Percentiles rank a stretch among this genome's conserved stretches.
phyloP scores from a whole-genome alignment of 2,888 invertebrate genomes.

The Liopterus haemorrhoidalis region DNA sequence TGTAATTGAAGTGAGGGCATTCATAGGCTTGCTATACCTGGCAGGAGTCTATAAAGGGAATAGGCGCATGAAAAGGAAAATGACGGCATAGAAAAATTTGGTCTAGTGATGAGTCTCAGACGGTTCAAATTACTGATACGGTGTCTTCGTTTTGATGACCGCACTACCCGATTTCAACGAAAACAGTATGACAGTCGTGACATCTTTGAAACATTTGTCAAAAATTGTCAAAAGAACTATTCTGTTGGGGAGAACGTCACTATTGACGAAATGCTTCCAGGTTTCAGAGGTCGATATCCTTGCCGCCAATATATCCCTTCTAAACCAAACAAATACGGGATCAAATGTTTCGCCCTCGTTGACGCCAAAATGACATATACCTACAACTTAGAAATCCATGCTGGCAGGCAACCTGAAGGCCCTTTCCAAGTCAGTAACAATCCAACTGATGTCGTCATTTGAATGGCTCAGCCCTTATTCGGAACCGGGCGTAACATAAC shows the following conservation, averaged over 20 bases:
- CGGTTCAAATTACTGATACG: slow-evolving; percentile 25
- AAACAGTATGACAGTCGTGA: slow-evolving; percentile 25
- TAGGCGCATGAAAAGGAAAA: slow-evolving; percentile 25
- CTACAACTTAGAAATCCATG: slow-evolving; percentile 27
- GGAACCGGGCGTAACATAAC: too few relatives aligned
- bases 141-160: slow-evolving; percentile 24
- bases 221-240: slow-evolving; percentile 28
- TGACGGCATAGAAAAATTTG: slow-evolving; percentile 29
- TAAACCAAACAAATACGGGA: slow-evolving; percentile 30
- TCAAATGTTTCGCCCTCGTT: slow-evolving; percentile 25
- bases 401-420: slow-evolving; percentile 27
- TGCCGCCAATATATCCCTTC: slow-evolving; percentile 32
- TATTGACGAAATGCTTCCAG: slow-evolving; percentile 22
- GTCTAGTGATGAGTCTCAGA: slow-evolving; percentile 26
- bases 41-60: slow-evolving; percentile 30
- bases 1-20: slow-evolving; percentile 30
- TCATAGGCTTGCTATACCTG: slow-evolving; percentile 33
- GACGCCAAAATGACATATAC: slow-evolving; percentile 26
- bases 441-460: too few relatives aligned
- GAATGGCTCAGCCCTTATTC: too few relatives aligned
- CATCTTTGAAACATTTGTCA: slow-evolving; percentile 29
- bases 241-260: slow-evolving; percentile 25
- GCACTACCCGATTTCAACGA: slow-evolving; percentile 5
- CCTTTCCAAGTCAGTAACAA: slow-evolving; percentile 23
- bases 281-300: slow-evolving; percentile 28